Evolutionary conservation across 2,888 invertebrate genomes (phyloP).

Genomic region (Lymantria dispar): DNA sequence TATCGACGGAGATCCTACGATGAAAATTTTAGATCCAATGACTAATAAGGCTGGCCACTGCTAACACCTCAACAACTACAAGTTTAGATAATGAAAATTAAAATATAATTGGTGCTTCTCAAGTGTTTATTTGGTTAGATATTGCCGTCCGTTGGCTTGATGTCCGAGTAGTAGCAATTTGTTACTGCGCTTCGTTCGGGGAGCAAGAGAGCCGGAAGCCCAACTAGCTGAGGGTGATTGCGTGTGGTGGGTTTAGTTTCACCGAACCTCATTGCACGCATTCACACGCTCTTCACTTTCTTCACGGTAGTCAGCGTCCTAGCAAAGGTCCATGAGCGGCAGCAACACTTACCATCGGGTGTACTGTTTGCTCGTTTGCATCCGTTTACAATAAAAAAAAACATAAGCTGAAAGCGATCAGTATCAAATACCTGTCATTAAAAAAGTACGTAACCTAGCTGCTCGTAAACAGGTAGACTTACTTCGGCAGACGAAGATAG

Average conservation of each 20-base stretch:
- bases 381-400: too few species aligned
- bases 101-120: constrained; percentile 6
- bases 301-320: too few species aligned
- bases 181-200: too few species aligned
- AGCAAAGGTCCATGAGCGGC: too few species aligned
- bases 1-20: constrained; percentile 21
- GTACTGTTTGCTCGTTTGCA: too few species aligned
- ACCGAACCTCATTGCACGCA: too few species aligned
- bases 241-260: too few species aligned
- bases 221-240: too few species aligned
- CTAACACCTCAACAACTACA: constrained; percentile 8
- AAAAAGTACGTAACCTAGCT: constrained; percentile 13
- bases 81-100: constrained; percentile 15
- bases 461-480: constrained; percentile 5
- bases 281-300: too few species aligned
- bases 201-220: too few species aligned
- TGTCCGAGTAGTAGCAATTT: too few species aligned
- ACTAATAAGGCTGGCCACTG: constrained; percentile 8
- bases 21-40: constrained; percentile 6
- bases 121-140: constrained; percentile 17
- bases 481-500: neutral
- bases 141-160: constrained; percentile 22
- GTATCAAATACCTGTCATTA: constrained; percentile 18
- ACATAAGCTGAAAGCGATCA: constrained; percentile 22
- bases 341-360: too few species aligned